A percentile compares a stretch with the other conserved stretches of the same genome.
Evolutionary conservation across 2,113 vertebrate genomes (phyloP).

Genomic region (Lamprologus sp.): DNA sequence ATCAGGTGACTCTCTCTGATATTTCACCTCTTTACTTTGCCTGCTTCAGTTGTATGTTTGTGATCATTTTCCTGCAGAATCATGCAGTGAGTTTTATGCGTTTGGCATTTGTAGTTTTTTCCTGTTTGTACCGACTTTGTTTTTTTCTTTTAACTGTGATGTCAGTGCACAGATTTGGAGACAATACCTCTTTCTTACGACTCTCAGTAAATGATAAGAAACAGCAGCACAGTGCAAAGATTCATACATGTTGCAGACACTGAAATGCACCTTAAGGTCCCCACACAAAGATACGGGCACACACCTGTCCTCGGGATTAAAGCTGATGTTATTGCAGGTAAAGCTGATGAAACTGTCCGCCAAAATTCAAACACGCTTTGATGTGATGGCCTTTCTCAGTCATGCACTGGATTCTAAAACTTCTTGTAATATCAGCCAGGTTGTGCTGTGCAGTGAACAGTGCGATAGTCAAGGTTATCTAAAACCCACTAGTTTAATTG

Average conservation of each 20-base stretch:
- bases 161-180: neutral
- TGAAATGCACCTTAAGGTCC: neutral
- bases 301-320: neutral
- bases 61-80: neutral
- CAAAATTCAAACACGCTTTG: accelerated
- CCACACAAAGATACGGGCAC: neutral
- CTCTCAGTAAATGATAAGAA: neutral
- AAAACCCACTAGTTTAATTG: neutral
- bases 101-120: neutral
- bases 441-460: neutral
- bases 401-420: neutral
- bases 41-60: neutral
- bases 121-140: neutral
- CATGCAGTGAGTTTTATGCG: neutral
- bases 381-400: neutral
- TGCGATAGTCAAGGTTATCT: neutral
- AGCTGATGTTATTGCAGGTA: neutral
- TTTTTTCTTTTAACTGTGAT: neutral
- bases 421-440: neutral
- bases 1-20: neutral
- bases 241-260: neutral
- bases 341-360: accelerated
- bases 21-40: neutral
- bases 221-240: neutral
- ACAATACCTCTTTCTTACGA: neutral